Base-by-base conservation (phyloP, 2,888 invertebrate genomes). In the Xestobium rufovillosum region DNA sequence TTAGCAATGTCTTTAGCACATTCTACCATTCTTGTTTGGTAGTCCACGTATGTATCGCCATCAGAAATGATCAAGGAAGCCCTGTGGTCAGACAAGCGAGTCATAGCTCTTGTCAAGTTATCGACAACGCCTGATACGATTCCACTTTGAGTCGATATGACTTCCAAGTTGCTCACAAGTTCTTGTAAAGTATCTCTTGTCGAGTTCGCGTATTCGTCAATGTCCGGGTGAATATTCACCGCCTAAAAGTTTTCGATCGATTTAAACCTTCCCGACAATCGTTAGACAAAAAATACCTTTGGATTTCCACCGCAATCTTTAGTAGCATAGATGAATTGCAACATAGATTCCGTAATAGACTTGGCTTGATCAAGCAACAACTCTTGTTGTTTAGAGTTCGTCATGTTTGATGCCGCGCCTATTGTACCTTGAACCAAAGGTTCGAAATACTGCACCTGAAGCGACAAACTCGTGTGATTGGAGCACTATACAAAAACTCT, bases 1-100 rank as follows among this genome's bases (percentile, higher is more conserved):
- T 86, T 73, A 0, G 92, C 89, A 45, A 98, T 92, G 64, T 96
- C 92, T 67, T 96, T 96, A 14, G 91, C 85, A 30, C 83, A 78
- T 45, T 83, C 84, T 14, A 97, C 92, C 95, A 98, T 97, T 42
- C 92, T 73, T 0, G 96, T 94, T 69, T 98, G 98, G 62, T 90
- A 95, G 68, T 96, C 95, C 2, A 94, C 96, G 64, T 88, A 97
- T 29, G 79, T 79, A 51, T 79, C 76, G 30, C 72, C 76, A 50
- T 76, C 79, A 0, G 78, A 73, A 2, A 83, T 81, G 40, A 83
- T 67, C 4, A 84, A 68, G 0, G 84, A 84, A 61, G 78, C 78
- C 56, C 82, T 72, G 58, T 81, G 78, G 48, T 87, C 84, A 0
- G 86, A 81, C 38, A 91, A 72, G 1, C 83, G 67, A 0, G 80